These are phyloP conservation scores for Mustela nigripes DNA, from an alignment of 2,113 vertebrate species.

Conservation along the genomic window DNA sequence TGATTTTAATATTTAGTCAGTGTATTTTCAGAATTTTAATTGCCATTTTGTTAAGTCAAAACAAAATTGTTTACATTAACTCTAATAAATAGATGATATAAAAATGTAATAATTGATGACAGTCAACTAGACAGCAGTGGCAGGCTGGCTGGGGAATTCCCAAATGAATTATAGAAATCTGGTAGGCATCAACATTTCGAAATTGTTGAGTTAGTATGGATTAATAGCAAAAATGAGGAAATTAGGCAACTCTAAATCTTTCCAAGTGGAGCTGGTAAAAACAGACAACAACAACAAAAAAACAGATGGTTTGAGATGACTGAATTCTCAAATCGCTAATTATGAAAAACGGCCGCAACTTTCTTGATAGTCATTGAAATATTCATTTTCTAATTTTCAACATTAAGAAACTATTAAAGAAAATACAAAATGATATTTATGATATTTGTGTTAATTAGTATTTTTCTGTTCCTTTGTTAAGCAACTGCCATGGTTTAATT, in stretches of 20 bases:
- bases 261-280: neutral
- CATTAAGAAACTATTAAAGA: neutral
- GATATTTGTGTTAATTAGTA: neutral
- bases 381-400: neutral
- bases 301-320: slow-evolving; percentile 49
- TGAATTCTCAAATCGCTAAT: slow-evolving; percentile 28
- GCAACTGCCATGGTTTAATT: neutral
- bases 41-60: neutral
- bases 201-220: neutral
- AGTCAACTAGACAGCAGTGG: neutral
- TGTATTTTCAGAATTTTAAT: neutral
- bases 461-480: slow-evolving; percentile 41
- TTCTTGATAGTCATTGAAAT: neutral
- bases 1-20: neutral
- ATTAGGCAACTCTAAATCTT: neutral
- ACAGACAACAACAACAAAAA: neutral
- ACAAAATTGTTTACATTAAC: neutral
- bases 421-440: neutral
- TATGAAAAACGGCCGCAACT: slow-evolving; percentile 27
- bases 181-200: neutral
- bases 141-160: neutral
- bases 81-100: neutral
- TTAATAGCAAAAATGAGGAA: neutral
- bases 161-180: neutral
- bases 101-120: neutral